These are phyloP conservation scores for Dichetophora obliterata DNA, from an alignment of 2,888 invertebrate genomes.

Conservation along the genomic window DNA sequence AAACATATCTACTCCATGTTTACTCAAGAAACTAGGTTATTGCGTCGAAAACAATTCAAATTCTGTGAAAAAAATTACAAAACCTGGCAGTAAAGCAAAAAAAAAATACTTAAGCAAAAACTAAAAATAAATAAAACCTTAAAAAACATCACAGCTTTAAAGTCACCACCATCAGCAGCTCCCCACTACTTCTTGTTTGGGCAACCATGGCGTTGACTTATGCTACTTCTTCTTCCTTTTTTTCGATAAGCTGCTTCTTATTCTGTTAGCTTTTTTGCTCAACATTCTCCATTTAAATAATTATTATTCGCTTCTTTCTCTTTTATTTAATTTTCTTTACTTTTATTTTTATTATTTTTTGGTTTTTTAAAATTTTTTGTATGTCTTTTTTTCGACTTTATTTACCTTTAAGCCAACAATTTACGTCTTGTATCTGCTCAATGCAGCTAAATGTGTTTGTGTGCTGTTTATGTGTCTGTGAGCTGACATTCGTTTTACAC, in stretches of 20 bases:
- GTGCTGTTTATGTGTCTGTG: not conserved
- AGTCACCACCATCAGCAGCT: not conserved
- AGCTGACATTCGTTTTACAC: slow-evolving; percentile 44
- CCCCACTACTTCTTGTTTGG: not conserved
- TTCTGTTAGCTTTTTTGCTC: not conserved
- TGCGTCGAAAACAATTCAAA: slow-evolving; percentile 62
- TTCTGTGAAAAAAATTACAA: slow-evolving; percentile 34
- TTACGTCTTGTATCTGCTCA: slow-evolving; percentile 4
- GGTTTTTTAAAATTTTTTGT: not conserved
- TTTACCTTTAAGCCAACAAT: not conserved
- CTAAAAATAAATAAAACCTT: not conserved
- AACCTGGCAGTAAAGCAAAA: not conserved
- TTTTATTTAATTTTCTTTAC: not conserved
- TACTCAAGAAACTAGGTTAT: slow-evolving; percentile 60
- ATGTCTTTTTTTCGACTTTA: not conserved
- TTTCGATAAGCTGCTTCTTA: not conserved
- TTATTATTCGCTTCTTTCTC: not conserved
- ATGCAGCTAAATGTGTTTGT: slow-evolving; percentile 3
- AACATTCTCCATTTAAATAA: not conserved
- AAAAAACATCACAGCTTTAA: not conserved
- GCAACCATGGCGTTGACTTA: no score
- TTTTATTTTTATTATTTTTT: not conserved
- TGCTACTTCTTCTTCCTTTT: not conserved
- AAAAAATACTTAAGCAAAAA: not conserved
- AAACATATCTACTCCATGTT: not conserved